Evolutionary conservation across 1,140 invertebrate species (phyloP).

Genomic region (Aricia agestis): DNA sequence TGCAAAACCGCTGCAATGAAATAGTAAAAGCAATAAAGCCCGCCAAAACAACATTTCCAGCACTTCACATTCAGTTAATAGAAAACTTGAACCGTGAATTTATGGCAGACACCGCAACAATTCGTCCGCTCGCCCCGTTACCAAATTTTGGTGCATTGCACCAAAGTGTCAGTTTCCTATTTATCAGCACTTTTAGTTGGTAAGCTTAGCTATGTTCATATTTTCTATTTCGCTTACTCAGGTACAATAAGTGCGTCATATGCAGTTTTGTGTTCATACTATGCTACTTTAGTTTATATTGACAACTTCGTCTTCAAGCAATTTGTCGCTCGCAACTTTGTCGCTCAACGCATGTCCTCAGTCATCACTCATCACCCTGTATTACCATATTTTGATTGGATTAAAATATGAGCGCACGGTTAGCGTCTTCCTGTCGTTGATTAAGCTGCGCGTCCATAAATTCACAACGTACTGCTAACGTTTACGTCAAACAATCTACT

Average conservation of each 20-base stretch:
- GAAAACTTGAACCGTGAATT: neutral
- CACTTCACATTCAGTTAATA: neutral
- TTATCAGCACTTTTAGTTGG: neutral
- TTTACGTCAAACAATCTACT: constrained; percentile 42
- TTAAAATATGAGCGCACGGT: constrained; percentile 52
- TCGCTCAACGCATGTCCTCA: neutral
- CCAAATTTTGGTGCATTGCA: neutral
- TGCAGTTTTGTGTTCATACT: too few species aligned
- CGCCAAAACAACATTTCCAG: neutral
- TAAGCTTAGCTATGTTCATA: neutral
- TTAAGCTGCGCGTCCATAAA: constrained; percentile 53
- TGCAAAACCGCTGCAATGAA: too few species aligned
- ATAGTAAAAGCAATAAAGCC: neutral
- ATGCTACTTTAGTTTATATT: too few species aligned
- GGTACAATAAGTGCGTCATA: too few species aligned
- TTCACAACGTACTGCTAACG: constrained; percentile 39
- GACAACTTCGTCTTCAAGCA: too few species aligned
- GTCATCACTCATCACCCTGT: neutral
- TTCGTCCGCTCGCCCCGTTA: neutral
- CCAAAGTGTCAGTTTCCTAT: neutral
- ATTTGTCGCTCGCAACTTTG: neutral
- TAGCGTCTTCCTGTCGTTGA: constrained; percentile 57
- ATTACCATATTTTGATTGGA: constrained; percentile 70
- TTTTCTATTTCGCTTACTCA: too few species aligned
- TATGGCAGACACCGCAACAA: neutral